These are phyloP conservation scores for Numenius arquata DNA, from an alignment of 2,113 vertebrate genomes.

Conservation along the genomic window DNA sequence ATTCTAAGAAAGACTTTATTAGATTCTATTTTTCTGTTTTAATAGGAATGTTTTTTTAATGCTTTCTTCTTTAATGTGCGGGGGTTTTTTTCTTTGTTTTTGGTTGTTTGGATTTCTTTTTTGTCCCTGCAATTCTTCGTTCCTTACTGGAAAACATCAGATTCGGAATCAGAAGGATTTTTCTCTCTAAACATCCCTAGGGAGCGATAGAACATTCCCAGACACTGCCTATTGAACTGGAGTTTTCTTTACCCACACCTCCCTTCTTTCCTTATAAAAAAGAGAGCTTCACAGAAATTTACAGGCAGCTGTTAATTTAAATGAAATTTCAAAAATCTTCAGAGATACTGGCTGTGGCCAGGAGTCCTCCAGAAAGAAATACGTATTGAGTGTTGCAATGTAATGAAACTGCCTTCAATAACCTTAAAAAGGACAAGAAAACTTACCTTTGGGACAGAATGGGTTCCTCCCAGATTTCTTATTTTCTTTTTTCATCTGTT, in stretches of 20 bases:
- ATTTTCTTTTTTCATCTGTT: background rate
- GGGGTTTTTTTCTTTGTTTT: background rate
- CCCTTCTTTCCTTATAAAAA: background rate
- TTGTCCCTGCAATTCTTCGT: background rate
- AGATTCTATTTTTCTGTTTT: background rate
- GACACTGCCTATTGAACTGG: background rate
- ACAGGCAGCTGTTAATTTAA: background rate
- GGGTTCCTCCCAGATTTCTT: background rate
- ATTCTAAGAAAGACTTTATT: background rate
- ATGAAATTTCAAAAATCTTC: background rate
- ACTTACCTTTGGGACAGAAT: background rate
- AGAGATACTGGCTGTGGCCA: background rate
- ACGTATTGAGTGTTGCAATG: background rate
- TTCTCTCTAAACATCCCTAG: background rate
- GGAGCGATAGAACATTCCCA: background rate
- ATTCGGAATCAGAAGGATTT: background rate
- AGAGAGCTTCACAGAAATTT: background rate
- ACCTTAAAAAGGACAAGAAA: background rate
- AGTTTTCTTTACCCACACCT: background rate
- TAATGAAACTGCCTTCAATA: background rate
- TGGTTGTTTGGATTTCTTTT: background rate
- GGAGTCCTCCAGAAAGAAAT: background rate
- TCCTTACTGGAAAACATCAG: background rate
- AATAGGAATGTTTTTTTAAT: background rate
- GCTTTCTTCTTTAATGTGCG: background rate